Conservation (phyloP, 2,888 invertebrate genomes). For the Ornithoptera priamus region DNA sequence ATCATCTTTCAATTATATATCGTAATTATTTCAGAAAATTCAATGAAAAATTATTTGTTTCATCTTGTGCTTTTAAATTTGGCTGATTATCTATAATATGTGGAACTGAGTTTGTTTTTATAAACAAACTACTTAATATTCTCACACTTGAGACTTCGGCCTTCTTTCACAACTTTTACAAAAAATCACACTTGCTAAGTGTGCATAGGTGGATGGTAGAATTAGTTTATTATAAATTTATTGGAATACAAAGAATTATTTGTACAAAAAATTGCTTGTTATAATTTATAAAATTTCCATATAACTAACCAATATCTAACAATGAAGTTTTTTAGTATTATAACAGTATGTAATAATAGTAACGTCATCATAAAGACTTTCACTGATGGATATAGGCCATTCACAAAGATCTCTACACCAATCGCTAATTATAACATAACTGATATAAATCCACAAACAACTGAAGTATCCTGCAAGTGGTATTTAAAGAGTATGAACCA, state of each 20-base stretch:
- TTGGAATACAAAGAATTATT: background rate
- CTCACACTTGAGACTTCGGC: too few species aligned
- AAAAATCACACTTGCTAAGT: too few species aligned
- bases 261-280: background rate
- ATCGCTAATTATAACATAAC: too few species aligned
- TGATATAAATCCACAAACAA: slow-evolving; percentile 1
- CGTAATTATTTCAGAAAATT: background rate
- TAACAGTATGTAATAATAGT: background rate
- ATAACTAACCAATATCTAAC: background rate
- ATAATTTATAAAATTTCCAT: background rate
- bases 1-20: background rate
- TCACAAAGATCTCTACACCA: too few species aligned
- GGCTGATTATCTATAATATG: background rate
- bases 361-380: background rate
- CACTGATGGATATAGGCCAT: too few species aligned
- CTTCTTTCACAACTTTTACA: too few species aligned
- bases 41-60: background rate
- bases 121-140: too few species aligned
- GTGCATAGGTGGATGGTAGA: too few species aligned
- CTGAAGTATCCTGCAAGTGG: background rate
- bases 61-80: background rate
- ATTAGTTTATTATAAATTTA: background rate
- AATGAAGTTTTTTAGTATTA: background rate
- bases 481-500: background rate
- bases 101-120: background rate